phyloP scores from a whole-genome alignment of 1,140 invertebrate species.

The Oscheius sp. region DNA sequence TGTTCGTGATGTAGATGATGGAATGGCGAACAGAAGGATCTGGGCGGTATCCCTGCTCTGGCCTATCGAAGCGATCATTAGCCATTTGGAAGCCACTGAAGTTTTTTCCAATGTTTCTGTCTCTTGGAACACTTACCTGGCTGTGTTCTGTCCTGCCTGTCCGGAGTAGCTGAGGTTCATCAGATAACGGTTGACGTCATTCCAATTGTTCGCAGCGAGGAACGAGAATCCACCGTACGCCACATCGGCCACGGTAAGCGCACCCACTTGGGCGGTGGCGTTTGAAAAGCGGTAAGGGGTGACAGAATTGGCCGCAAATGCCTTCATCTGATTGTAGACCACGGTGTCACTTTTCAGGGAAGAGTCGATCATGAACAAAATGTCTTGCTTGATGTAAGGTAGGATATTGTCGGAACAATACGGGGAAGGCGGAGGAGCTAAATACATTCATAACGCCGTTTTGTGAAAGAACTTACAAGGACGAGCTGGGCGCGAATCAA shows the following conservation, averaged over 20 bases:
- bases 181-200: background rate
- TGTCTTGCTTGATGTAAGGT: constrained; percentile 14
- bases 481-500: background rate
- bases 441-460: background rate
- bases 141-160: background rate
- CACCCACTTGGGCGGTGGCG: constrained; percentile 21
- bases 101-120: background rate
- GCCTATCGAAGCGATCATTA: background rate
- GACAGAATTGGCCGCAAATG: constrained; percentile 18
- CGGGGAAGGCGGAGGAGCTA: background rate
- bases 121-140: background rate
- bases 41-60: constrained; percentile 14
- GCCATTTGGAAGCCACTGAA: constrained; percentile 29
- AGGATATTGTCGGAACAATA: background rate
- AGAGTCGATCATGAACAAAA: constrained; percentile 29
- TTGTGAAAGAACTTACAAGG: background rate
- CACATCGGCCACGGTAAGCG: constrained; percentile 16
- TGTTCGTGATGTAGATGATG: constrained; percentile 33
- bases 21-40: constrained; percentile 17
- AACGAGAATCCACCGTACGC: constrained; percentile 25
- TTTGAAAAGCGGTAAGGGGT: constrained; percentile 13
- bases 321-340: constrained; percentile 19
- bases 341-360: constrained; percentile 8
- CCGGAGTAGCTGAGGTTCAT: background rate
- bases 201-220: constrained; percentile 4